Evolutionary conservation across 2,113 vertebrate species (phyloP), one percentile per base, ranked within the genome.

Genomic region (Hoplias malabaricus): DNA sequence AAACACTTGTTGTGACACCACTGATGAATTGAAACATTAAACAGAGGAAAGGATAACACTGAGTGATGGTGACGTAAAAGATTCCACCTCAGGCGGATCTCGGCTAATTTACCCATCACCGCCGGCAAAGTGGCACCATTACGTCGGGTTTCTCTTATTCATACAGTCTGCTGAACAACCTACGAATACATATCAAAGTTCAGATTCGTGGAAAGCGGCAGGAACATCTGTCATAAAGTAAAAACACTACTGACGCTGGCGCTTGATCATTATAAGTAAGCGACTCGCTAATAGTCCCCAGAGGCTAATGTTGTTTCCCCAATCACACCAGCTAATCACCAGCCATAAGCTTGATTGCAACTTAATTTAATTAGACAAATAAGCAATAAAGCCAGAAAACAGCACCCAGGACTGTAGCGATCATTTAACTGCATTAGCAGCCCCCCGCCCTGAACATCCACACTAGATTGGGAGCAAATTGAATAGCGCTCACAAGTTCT

Each of bases 11-110:
- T 77, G 69, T 69, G 75, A 77, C 75, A 69, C 48, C 31, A 19
- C 29, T 77, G 75, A 77, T 77, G 75, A 77, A 77, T 77, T 77
- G 75, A 77, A 77, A 77, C 75, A 77, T 77, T 77, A 77, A 77
- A 69, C 75, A 77, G 50, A 61, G 75, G 75, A 69, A 69, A 57
- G 38, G 66, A 77, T 62, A 77, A 69, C 65, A 68, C 50, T 66
- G 25, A 77, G 56, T 48, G 21, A 63, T 63, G 59, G 59, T 63
- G 59, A 63, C 34, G 59, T 63, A 77, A 69, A n/a, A 69, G 75
- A 61, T 50, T 21, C 75, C 75, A 53, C 48, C 23, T 12, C 53
- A 62, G 75, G 29, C 21, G 27, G 34, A 57, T 56, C 63, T 57
- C 25, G 21, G 23, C 59, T 50, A 8, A 63, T 66, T 66, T 75